Evolutionary conservation across 2,797 vertebrate species (phyloP).

Genomic region (Alectoris magna): DNA sequence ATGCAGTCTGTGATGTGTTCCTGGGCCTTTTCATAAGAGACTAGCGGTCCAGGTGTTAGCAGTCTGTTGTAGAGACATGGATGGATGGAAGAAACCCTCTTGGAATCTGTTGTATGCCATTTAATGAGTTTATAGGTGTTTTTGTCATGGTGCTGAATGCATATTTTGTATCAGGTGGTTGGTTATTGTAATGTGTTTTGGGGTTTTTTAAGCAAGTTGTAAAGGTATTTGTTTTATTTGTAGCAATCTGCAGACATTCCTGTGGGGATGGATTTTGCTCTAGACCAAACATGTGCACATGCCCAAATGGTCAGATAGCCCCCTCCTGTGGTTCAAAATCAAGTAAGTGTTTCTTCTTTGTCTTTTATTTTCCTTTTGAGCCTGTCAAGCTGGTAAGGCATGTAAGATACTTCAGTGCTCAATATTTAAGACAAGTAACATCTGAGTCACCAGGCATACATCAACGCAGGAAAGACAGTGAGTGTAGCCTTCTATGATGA

Average conservation of each 20-base stretch:
- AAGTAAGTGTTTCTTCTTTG: conserved; percentile 82
- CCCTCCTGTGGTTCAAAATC: conserved; percentile 96
- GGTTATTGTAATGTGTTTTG: background rate
- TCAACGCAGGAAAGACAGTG: conserved; percentile 44
- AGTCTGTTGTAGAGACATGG: background rate
- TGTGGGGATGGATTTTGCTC: conserved; percentile 99
- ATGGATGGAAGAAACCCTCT: background rate
- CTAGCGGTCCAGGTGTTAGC: background rate
- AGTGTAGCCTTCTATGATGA: background rate
- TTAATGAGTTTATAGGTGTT: background rate
- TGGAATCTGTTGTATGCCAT: background rate
- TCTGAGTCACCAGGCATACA: conserved; percentile 16
- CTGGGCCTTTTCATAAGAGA: background rate
- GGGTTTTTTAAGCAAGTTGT: conserved; percentile 48
- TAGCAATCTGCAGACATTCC: conserved; percentile 97
- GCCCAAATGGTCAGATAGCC: conserved; percentile 93
- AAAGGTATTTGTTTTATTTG: conserved; percentile 56
- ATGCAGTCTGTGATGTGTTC: background rate
- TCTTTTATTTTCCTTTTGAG: background rate
- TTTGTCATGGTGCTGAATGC: background rate
- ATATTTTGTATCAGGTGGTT: conserved; percentile 3
- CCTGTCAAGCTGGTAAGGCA: conserved; percentile 7
- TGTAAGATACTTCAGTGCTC: background rate
- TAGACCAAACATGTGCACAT: conserved; percentile 99
- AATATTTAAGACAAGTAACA: conserved; percentile 24